A percentile compares a stretch with the other conserved stretches of the same genome.
Conservation (phyloP, 2,888 invertebrate genomes). For the Mythimna albipuncta region DNA sequence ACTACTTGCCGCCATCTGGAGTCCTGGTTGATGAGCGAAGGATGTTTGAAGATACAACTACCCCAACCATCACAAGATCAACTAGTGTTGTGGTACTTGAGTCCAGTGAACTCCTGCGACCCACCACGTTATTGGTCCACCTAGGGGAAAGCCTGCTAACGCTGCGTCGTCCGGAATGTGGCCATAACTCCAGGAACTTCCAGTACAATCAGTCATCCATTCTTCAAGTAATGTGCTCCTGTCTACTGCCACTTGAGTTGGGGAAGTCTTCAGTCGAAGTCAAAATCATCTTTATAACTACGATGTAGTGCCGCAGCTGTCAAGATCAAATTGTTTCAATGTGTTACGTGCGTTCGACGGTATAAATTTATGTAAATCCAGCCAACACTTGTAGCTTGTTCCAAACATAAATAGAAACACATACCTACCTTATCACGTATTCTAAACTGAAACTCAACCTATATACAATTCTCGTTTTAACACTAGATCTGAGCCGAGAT, state of each 20-base stretch:
- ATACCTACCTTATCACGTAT: constrained; percentile 13
- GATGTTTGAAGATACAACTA: too few relatives aligned
- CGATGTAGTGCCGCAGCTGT: neutral
- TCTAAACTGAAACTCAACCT: neutral
- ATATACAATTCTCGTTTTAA: constrained; percentile 10
- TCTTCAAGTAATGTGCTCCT: too few relatives aligned
- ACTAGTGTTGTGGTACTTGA: too few relatives aligned
- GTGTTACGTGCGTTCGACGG: neutral
- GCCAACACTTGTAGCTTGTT: constrained; percentile 17
- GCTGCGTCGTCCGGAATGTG: too few relatives aligned
- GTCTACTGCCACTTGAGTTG: neutral
- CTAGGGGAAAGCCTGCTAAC: too few relatives aligned
- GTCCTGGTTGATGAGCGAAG: too few relatives aligned
- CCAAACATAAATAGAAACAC: constrained; percentile 20
- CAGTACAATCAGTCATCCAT: too few relatives aligned
- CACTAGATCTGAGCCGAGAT: constrained; percentile 2
- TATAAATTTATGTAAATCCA: constrained; percentile 10
- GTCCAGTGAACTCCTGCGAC: too few relatives aligned
- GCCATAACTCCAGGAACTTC: too few relatives aligned
- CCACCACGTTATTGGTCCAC: too few relatives aligned
- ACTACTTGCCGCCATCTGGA: too few relatives aligned
- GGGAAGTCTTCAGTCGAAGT: neutral
- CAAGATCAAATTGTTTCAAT: neutral
- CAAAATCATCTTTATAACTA: neutral
- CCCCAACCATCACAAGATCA: too few relatives aligned